phyloP scores from a whole-genome alignment of 2,888 invertebrate genomes.

The Hecatera dysodea region DNA sequence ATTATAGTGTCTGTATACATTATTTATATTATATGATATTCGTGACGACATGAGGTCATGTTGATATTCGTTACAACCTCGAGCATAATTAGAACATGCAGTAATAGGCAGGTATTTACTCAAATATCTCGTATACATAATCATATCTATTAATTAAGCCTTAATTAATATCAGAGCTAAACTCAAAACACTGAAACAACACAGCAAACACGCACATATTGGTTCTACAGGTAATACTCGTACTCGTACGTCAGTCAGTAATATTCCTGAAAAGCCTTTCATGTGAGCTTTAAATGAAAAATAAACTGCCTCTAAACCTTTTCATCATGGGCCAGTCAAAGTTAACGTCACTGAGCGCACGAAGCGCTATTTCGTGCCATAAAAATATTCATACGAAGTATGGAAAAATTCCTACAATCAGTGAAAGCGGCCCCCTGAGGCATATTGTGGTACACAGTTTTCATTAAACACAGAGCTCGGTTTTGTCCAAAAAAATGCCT shows the following conservation, averaged over 20 bases:
- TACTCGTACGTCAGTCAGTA: slow-evolving; percentile 28
- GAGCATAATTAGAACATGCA: slow-evolving; percentile 22
- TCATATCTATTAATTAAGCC: slow-evolving; percentile 35
- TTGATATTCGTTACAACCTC: slow-evolving; percentile 14
- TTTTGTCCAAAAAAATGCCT: slow-evolving; percentile 85
- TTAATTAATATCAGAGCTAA: slow-evolving; percentile 34
- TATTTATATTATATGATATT: not conserved
- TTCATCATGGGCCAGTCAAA: slow-evolving; percentile 69
- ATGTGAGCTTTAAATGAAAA: slow-evolving; percentile 59
- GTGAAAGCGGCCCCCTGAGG: slow-evolving; percentile 86
- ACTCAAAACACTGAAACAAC: slow-evolving; percentile 41
- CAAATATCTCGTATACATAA: slow-evolving; percentile 22
- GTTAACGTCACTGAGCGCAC: slow-evolving; percentile 62
- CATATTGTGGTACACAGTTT: slow-evolving; percentile 87
- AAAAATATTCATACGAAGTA: slow-evolving; percentile 85
- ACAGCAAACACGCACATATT: slow-evolving; percentile 29
- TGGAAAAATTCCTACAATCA: slow-evolving; percentile 87
- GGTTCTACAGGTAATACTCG: slow-evolving; percentile 42
- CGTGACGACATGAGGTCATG: slow-evolving; percentile 2
- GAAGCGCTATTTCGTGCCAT: slow-evolving; percentile 70
- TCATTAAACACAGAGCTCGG: slow-evolving; percentile 88
- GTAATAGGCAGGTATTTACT: slow-evolving; percentile 14
- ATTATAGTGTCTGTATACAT: too few species aligned
- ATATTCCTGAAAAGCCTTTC: slow-evolving; percentile 61
- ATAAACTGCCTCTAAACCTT: slow-evolving; percentile 64